Evolutionary conservation across 2,797 vertebrate species (phyloP).

Genomic region (Peromyscus eremicus): DNA sequence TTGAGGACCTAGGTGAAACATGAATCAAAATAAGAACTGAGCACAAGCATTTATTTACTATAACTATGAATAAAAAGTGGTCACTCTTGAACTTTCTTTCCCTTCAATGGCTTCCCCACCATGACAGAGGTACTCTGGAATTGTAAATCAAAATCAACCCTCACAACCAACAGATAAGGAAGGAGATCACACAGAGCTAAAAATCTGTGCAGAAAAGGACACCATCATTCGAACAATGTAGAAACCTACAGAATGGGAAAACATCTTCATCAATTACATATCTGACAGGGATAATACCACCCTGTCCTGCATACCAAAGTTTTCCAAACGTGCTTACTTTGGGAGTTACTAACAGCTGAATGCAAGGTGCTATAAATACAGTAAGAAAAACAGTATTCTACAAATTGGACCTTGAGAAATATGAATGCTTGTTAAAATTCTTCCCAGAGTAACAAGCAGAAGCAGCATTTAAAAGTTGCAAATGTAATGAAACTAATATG

Average conservation of each 20-base stretch:
- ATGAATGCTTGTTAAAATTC: background rate
- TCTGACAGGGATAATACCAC: background rate
- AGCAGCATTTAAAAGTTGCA: background rate
- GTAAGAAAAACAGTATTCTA: background rate
- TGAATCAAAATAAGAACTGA: background rate
- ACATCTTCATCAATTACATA: background rate
- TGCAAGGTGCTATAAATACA: accelerated
- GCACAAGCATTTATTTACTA: background rate
- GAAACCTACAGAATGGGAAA: too few relatives aligned
- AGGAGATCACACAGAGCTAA: too few relatives aligned
- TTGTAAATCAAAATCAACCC: too few relatives aligned
- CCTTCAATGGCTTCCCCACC: background rate
- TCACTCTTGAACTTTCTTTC: background rate
- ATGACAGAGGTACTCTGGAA: background rate
- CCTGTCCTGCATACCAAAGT: background rate
- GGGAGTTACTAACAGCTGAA: background rate
- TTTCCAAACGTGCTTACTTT: background rate
- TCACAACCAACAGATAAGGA: background rate
- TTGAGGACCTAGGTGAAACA: background rate
- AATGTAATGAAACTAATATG: background rate
- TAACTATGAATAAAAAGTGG: background rate
- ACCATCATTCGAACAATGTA: too few relatives aligned
- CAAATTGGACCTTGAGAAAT: background rate
- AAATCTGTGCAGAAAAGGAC: background rate
- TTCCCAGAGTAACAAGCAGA: background rate